A percentile compares a stretch with the other conserved stretches of the same genome.
These are phyloP conservation scores for Pegea sp. DNA, from an alignment of 23 tunicate genomes.

Conservation along the genomic window DNA sequence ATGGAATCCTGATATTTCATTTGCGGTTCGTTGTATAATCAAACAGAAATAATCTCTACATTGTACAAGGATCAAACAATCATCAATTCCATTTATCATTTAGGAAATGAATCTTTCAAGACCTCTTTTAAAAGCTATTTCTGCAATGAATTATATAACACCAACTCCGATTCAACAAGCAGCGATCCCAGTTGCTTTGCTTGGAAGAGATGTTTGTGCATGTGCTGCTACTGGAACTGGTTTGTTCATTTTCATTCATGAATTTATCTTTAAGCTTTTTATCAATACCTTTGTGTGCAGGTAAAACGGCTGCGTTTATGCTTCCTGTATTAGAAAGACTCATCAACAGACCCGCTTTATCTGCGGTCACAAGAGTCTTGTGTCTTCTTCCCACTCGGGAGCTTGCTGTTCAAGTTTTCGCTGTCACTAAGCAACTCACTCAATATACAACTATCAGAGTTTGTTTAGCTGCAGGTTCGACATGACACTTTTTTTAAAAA, in stretches of 20 bases:
- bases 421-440: slow-evolving; percentile 60
- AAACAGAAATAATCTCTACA: too few species aligned
- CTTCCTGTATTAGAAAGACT: slow-evolving; percentile 78
- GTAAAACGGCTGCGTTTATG: slow-evolving; percentile 96
- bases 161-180: slow-evolving; percentile 99
- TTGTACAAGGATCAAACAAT: too few species aligned
- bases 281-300: slow-evolving; percentile 5
- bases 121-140: slow-evolving; percentile 61
- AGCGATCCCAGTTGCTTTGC: slow-evolving; percentile 66
- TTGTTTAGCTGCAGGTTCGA: slow-evolving; percentile 65
- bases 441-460: slow-evolving; percentile 33
- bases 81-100: too few species aligned
- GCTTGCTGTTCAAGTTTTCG: slow-evolving; percentile 67
- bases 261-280: not conserved
- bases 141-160: slow-evolving; percentile 41
- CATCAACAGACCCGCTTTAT: slow-evolving; percentile 23
- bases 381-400: slow-evolving; percentile 84
- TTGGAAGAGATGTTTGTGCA: slow-evolving; percentile 84
- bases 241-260: slow-evolving; percentile 1
- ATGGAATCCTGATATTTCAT: too few species aligned
- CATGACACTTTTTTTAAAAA: not conserved
- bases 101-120: slow-evolving; percentile 79
- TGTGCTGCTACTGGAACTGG: slow-evolving; percentile 99
- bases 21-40: too few species aligned
- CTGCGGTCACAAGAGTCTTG: slow-evolving; percentile 64